Evolutionary conservation across 2,888 invertebrate species (phyloP).

Genomic region (Beris morrisii): DNA sequence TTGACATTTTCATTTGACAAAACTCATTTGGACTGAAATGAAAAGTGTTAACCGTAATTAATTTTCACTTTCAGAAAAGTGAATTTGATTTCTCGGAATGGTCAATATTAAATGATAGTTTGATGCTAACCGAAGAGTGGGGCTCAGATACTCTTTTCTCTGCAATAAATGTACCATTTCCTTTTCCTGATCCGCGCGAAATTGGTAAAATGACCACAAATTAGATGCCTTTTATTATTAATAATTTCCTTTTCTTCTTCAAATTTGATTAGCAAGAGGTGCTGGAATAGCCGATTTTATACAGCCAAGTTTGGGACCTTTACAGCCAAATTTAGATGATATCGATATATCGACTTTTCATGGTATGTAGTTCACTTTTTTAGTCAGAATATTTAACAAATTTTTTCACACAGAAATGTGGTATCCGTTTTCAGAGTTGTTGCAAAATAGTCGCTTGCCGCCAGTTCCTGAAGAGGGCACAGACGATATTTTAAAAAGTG

Average conservation of each 20-base stretch:
- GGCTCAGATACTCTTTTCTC: conserved; percentile 91
- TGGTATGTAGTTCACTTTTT: conserved; percentile 58
- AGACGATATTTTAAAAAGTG: conserved; percentile 61
- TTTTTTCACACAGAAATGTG: neutral
- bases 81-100: conserved; percentile 56
- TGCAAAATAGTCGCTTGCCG: conserved; percentile 57
- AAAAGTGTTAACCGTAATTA: too few relatives aligned
- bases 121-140: conserved; percentile 53
- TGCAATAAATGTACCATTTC: conserved; percentile 78
- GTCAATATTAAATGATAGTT: conserved; percentile 51
- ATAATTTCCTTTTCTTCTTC: neutral
- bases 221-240: neutral
- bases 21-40: too few relatives aligned
- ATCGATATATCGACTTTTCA: conserved; percentile 83
- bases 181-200: conserved; percentile 96
- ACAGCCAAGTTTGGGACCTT: conserved; percentile 94
- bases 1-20: too few relatives aligned
- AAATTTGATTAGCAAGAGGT: conserved; percentile 60
- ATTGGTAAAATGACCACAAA: conserved; percentile 66
- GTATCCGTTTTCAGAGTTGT: conserved; percentile 46
- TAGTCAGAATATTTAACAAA: neutral
- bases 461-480: conserved; percentile 65
- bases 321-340: conserved; percentile 96
- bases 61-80: conserved; percentile 48
- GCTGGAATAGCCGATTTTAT: conserved; percentile 94